Evolutionary conservation across 1,140 invertebrate genomes (phyloP), one percentile per base, ranked within the genome.

Genomic region (Anastrepha obliqua): DNA sequence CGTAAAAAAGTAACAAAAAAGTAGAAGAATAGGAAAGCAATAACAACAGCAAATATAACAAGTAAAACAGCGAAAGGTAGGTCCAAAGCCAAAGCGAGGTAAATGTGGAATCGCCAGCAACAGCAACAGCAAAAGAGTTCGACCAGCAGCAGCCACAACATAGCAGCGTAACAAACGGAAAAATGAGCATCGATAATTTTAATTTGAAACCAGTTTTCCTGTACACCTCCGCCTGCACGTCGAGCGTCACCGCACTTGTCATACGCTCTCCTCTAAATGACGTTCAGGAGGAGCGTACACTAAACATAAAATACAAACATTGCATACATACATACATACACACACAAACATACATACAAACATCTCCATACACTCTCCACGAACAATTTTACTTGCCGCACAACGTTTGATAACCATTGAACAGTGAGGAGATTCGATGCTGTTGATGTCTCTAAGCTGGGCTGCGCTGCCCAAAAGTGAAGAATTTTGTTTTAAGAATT

Each of bases 101-200:
- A 81, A 86, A 64, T 64, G 85, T 62, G 60, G 85, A 62, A 86
- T 86, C 70, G 29, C 42, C 15, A 42, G 42, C 15, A 51, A 17
- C 8, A 74, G 17, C 47, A 55, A 7, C 2, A 29, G 74, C 47
- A 81, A 74, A 67, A 20, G 65, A 74, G 67, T 55, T 20, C 44
- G 9, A 55, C 0, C 58, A 59, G 85, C 85, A 64, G 55, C 55
- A 20, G 20, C 55, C 29, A 55, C 51, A 64, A 67, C 42, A 87
- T 51, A 87, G 62, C 39, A 87, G 60, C 47, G 86, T 55, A 44
- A 42, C 67, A 86, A 86, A 90, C 92, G 90, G 90, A 92, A 92
- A 92, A 92, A 92, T 92, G 91, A 92, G 91, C 91, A 91, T 89
- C 91, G 91, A 92, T 92, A 92, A 92, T 92, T 92, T 92, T 92